Evolutionary conservation across 1,140 invertebrate genomes (phyloP).

Genomic region (Drosophila subobscura): DNA sequence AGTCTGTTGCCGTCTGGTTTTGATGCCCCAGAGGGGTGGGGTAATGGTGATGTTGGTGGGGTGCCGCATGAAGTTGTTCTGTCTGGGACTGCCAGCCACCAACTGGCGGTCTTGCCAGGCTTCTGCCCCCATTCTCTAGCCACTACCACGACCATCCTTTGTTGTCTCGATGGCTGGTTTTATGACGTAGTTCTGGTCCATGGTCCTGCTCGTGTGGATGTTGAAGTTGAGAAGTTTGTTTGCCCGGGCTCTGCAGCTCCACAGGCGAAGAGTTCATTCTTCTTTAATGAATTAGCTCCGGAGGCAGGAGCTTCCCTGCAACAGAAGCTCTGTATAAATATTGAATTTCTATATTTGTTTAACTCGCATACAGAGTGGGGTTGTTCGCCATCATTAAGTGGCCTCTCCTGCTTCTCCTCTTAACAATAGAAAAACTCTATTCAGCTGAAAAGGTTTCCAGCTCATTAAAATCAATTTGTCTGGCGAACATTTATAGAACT

Average conservation of each 20-base stretch:
- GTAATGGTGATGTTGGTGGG: conserved; percentile 24
- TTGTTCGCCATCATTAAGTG: conserved; percentile 21
- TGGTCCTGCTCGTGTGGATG: too few relatives aligned
- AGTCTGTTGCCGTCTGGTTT: conserved; percentile 22
- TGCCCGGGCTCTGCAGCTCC: conserved; percentile 18
- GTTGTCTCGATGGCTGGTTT: conserved; percentile 67
- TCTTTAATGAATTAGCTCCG: conserved; percentile 34
- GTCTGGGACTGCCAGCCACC: conserved; percentile 50
- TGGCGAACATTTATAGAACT: conserved; percentile 34
- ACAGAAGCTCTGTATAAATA: not conserved
- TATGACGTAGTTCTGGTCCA: conserved; percentile 46
- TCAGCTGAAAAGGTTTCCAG: conserved; percentile 37
- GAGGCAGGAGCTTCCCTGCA: conserved; percentile 3
- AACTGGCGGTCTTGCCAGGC: conserved; percentile 40
- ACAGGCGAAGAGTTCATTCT: conserved; percentile 51
- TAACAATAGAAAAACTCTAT: conserved; percentile 14
- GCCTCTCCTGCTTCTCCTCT: not conserved
- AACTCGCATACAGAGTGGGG: conserved; percentile 3
- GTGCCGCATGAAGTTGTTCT: conserved; percentile 47
- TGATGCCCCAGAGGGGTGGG: conserved; percentile 38
- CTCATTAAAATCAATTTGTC: conserved; percentile 55
- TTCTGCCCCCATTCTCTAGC: conserved; percentile 2
- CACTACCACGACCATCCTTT: conserved; percentile 43
- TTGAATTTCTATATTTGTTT: conserved; percentile 36
- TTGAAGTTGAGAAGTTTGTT: conserved; percentile 41